Evolutionary conservation across 2,888 invertebrate species (phyloP), one percentile per base, ranked within the genome.

Genomic region (Hecatera dysodea): DNA sequence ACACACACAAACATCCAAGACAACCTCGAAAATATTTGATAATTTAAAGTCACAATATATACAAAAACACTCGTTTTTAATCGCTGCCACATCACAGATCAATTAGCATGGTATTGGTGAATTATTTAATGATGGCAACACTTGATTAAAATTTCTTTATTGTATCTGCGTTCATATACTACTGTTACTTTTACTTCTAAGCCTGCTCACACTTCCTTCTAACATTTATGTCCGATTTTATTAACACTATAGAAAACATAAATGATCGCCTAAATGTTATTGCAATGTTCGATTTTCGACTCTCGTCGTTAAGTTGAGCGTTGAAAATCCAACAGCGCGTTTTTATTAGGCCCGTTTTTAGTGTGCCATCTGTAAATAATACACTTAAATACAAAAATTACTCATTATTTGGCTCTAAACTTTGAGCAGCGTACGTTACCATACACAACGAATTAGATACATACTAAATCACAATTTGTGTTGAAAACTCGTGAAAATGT

Each of bases 51-150:
- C 67, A 78, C 73, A 78, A 76, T 84, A 87, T 85, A 88, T 84
- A 84, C 75, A 78, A 83, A 84, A 79, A 81, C 77, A 61, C 67
- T 33, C 67, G 57, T 75, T 75, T 80, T 72, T 73, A 68, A 63
- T 68, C 67, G 82, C 82, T 84, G 87, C 72, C 77, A 85, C 85
- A 90, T 91, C 90, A 91, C 91, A 91, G 90, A 90, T 90, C 86
- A 86, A 86, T 79, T 72, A 76, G 67, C 59, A 68, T 62, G 59
- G 53, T 73, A 55, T 29, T 53, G 55, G 52, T 62, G 65, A 36
- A 70, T 66, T 77, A 69, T 81, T 67, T 65, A 52, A 24, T 63
- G 55, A 50, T 69, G 36, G 60, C 60, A 55, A 9, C 22, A 36
- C 19, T 2, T n/a, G 19, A 19, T 29, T 29, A 29, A 11, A 11